phyloP scores from a whole-genome alignment of 2,797 vertebrate genomes.

The Crocodylus rhombifer region DNA sequence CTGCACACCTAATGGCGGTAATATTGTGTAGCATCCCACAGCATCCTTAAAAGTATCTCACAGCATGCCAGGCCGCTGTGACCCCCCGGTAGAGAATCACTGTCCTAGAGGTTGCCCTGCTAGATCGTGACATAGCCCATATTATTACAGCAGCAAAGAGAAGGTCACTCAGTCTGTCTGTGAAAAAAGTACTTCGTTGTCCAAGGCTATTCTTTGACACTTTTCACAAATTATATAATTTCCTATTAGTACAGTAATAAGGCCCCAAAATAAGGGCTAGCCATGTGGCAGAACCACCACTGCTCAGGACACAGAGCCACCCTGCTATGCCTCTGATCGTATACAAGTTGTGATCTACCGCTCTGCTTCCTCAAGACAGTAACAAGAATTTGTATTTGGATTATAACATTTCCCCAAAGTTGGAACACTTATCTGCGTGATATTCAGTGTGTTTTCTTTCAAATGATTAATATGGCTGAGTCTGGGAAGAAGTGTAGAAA shows the following conservation, averaged over 20 bases:
- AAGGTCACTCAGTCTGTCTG: not conserved
- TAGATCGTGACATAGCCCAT: not conserved
- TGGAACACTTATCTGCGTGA: conserved; percentile 12
- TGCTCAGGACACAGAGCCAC: no score
- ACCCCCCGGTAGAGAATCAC: no score
- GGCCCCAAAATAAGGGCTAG: no score
- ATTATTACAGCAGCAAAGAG: not conserved
- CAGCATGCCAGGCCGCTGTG: no score
- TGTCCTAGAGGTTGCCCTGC: not conserved
- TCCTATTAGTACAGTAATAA: not conserved
- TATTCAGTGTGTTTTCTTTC: not conserved
- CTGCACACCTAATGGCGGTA: no score
- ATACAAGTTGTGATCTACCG: no score
- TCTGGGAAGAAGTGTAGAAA: conserved; percentile 7
- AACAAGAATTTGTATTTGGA: conserved; percentile 23
- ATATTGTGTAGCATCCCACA: no score
- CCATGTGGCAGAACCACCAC: no score
- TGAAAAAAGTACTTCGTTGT: not conserved
- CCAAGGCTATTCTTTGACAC: not conserved
- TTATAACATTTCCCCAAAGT: conserved; percentile 12
- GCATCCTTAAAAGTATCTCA: no score
- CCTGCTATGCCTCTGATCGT: no score
- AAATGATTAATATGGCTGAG: conserved; percentile 4
- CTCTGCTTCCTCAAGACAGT: not conserved
- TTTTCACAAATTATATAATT: not conserved